Evolutionary conservation across 1,140 invertebrate species (phyloP).

Genomic region (Atopsyche davidsoni): DNA sequence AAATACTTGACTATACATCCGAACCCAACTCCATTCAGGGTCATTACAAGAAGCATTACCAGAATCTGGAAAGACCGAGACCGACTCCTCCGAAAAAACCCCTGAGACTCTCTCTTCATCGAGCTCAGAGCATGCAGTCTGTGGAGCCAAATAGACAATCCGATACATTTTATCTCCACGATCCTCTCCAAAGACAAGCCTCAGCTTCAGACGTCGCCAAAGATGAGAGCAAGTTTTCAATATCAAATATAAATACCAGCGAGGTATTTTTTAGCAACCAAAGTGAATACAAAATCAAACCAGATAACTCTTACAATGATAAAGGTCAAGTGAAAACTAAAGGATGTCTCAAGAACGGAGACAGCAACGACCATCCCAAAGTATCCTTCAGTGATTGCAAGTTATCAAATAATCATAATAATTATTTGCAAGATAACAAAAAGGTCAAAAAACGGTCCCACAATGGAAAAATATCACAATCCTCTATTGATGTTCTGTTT

Average conservation of each 20-base stretch:
- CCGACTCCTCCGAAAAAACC: constrained; percentile 81
- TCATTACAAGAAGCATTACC: constrained; percentile 45
- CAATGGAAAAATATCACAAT: constrained; percentile 21
- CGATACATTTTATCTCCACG: constrained; percentile 27
- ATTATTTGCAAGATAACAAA: constrained; percentile 7
- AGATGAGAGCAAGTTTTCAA: constrained; percentile 22
- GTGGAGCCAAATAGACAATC: constrained; percentile 40
- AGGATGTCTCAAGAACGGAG: constrained; percentile 20
- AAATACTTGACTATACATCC: constrained; percentile 50
- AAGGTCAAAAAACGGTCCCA: constrained; percentile 22
- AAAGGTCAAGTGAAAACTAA: constrained; percentile 8
- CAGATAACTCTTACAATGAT: constrained; percentile 15
- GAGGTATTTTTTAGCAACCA: constrained; percentile 13
- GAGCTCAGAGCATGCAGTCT: constrained; percentile 73
- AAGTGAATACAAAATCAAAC: constrained; percentile 18
- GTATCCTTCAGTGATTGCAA: constrained; percentile 6
- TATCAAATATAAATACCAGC: constrained; percentile 17
- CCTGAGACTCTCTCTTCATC: constrained; percentile 69
- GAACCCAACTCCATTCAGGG: constrained; percentile 47
- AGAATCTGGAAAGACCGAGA: constrained; percentile 42
- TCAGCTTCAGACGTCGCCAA: constrained; percentile 12
- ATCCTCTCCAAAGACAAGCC: constrained; percentile 20
- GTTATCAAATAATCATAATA: constrained; percentile 3
- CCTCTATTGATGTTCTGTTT: constrained; percentile 5
- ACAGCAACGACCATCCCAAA: constrained; percentile 10